phyloP scores from a whole-genome alignment of 2,888 invertebrate genomes.

The Andrena fulva region DNA sequence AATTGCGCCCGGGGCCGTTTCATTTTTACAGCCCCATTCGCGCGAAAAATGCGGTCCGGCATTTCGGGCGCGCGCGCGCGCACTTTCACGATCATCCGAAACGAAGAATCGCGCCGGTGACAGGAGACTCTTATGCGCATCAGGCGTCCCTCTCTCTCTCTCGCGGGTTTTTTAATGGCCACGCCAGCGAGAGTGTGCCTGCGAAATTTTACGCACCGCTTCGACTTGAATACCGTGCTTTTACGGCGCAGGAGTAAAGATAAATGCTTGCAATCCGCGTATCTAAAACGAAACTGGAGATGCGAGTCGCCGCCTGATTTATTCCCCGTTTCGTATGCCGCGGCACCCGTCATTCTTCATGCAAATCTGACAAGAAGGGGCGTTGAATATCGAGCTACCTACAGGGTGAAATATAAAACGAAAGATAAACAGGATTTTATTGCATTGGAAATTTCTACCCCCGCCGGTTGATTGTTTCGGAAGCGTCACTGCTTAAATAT shows the following conservation, averaged over 20 bases:
- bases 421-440: too few species aligned
- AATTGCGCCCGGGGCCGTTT: conserved; percentile 44
- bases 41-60: conserved; percentile 50
- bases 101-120: conserved; percentile 24
- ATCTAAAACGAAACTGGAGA: conserved; percentile 12
- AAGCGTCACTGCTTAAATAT: too few species aligned
- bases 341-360: not conserved
- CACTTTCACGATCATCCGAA: conserved; percentile 60
- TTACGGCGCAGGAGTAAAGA: conserved; percentile 24
- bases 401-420: too few species aligned
- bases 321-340: not conserved
- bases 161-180: conserved; percentile 14
- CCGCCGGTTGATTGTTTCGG: too few species aligned
- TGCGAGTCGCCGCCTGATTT: conserved; percentile 2
- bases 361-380: too few species aligned
- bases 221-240: not conserved
- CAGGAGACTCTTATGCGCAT: conserved; percentile 16
- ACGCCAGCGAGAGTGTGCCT: conserved; percentile 24
- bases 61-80: conserved; percentile 39
- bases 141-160: not conserved
- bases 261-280: conserved; percentile 29
- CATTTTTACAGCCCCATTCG: conserved; percentile 48
- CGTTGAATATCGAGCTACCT: too few species aligned
- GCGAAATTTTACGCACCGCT: conserved; percentile 28
- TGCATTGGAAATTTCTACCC: too few species aligned